These are phyloP conservation scores for Chitala chitala DNA, from an alignment of 2,113 vertebrate species.

Conservation along the genomic window DNA sequence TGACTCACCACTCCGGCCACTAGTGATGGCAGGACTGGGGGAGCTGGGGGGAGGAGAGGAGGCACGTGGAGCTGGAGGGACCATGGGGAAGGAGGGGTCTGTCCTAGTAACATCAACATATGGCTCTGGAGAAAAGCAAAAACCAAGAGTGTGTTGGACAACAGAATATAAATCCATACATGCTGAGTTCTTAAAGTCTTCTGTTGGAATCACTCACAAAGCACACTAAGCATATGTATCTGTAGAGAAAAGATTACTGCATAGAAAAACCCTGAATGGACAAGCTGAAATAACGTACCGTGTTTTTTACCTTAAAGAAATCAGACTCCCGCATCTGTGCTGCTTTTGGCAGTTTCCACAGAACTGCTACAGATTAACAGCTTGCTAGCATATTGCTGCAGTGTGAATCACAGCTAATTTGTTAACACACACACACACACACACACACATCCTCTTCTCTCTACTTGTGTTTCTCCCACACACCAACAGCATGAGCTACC, in stretches of 20 bases:
- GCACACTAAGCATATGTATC: too few species aligned
- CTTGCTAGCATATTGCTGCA: background rate
- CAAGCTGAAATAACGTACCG: too few species aligned
- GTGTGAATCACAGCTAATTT: background rate
- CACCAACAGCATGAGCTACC: too few species aligned
- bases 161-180: too few species aligned
- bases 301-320: background rate
- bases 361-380: background rate
- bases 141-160: background rate
- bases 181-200: too few species aligned
- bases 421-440: background rate
- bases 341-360: background rate
- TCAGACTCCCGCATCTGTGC: background rate
- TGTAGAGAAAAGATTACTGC: too few species aligned
- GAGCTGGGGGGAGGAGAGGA: constrained; percentile 20
- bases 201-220: too few species aligned
- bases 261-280: too few species aligned
- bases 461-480: background rate
- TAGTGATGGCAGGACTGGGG: constrained; percentile 37
- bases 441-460: background rate
- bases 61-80: constrained; percentile 31
- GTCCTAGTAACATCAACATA: constrained; percentile 35
- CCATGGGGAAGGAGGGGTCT: constrained; percentile 32
- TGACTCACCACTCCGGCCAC: constrained; percentile 51
- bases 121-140: constrained; percentile 44